These are phyloP conservation scores for Sylvia borin DNA, from an alignment of 2,797 vertebrate species.

Conservation along the genomic window DNA sequence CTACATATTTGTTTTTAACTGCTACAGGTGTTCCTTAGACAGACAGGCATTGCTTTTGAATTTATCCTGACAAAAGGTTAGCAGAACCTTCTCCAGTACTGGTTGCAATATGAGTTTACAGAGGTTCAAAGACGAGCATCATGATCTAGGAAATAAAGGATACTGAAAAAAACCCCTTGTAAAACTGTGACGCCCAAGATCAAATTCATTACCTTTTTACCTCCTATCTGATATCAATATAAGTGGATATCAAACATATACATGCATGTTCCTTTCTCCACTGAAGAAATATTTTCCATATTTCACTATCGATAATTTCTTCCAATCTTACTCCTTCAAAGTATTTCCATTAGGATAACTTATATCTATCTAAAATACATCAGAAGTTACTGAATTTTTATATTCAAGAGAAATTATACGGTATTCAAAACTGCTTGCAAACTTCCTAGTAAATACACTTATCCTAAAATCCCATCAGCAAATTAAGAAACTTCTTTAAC, in stretches of 20 bases:
- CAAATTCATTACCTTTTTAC: background rate
- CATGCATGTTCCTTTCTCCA: background rate
- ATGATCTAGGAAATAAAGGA: background rate
- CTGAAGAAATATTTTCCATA: background rate
- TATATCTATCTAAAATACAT: background rate
- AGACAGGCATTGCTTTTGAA: background rate
- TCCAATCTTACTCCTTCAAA: background rate
- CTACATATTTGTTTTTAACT: background rate
- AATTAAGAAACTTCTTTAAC: background rate
- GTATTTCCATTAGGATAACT: background rate
- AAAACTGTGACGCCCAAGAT: background rate
- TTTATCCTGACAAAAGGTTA: background rate
- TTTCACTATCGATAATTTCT: background rate
- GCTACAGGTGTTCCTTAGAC: background rate
- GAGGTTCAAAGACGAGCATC: background rate
- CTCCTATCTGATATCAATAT: background rate
- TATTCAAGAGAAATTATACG: background rate
- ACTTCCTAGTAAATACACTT: background rate
- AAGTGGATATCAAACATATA: background rate
- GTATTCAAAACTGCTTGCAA: background rate
- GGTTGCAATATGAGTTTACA: background rate
- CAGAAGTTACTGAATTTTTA: background rate
- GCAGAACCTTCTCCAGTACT: background rate
- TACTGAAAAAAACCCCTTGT: background rate
- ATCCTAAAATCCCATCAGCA: background rate